Base-by-base conservation (phyloP, 2,113 vertebrate species). In the Lagopus muta region DNA sequence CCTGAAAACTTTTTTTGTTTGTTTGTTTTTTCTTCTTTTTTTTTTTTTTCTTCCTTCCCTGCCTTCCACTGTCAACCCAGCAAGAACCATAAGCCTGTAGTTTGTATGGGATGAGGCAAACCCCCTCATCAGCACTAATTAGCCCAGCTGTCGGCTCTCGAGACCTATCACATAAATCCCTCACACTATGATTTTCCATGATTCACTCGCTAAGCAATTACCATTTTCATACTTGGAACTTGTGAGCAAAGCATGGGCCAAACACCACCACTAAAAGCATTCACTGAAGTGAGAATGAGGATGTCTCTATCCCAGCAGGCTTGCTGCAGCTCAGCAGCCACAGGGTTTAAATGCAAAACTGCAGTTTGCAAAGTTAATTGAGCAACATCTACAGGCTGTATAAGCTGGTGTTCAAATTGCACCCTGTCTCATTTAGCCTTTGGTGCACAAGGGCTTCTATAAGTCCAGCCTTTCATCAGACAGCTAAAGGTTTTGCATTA, bases 361-460 rank as follows among this genome's bases (percentile, higher is more conserved):
- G 40, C 11, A 7, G 14, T 76, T 92, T 73, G 15, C n/a, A 15
- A 60, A 64, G 38, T 64, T 13, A 67, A 42, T 42, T 34, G 12
- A 70, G 21, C 34, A 45, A 0, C 15, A 55, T 16, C 22, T 27
- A 22, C 34, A 52, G 25, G 2, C 3, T 1, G 0, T 16, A 2
- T 11, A 72, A 82, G 13, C 4, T 11, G 36, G 11, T 1, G 45
- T 22, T 28, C 38, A 82, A 4, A 57, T 8, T 36, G 47, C 3
- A 22, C 5, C 16, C 62, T 58, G 27, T n/a, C 27, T 13, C 0
- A 0, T 16, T 17, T 7, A 43, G 38, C 5, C 4, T 57, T 25
- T 10, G n/a, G 25, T 6, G 19, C 0, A 0, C 0, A 0, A 11
- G 8, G 10, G 4, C 8, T 13, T 43, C 48, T 28, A 8, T 5